Percentiles rank a stretch among this genome's conserved stretches.
Evolutionary conservation across 23 tunicate genomes (phyloP).

Genomic region (Styela clava): DNA sequence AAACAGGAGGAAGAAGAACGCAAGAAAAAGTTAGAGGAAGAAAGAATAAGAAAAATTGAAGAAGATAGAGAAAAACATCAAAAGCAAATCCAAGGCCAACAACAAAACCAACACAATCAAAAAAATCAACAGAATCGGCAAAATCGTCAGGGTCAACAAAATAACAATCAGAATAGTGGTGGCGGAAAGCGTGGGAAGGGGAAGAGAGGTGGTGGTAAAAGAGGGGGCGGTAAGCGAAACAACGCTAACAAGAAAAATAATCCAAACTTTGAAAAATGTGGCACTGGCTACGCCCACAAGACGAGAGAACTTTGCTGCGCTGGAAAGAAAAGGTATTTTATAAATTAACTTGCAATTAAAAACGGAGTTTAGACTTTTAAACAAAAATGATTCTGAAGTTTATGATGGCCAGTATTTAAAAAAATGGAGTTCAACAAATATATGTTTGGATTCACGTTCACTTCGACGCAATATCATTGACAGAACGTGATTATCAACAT

Average conservation of each 20-base stretch:
- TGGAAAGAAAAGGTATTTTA: constrained; percentile 14
- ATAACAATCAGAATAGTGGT: neutral
- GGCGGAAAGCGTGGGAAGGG: neutral
- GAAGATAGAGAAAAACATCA: neutral
- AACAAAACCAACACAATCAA: neutral
- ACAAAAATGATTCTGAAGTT: no score
- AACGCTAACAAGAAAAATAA: neutral
- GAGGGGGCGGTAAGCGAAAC: neutral
- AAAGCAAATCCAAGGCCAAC: neutral
- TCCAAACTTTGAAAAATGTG: constrained; percentile 8
- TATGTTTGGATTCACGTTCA: no score
- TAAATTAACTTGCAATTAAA: no score
- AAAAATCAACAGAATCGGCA: neutral
- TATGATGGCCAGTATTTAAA: no score
- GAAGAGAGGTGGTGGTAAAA: neutral
- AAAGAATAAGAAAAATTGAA: constrained; percentile 12
- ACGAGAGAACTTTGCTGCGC: constrained; percentile 10
- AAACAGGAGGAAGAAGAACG: neutral
- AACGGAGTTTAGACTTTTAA: no score
- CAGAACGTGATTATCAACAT: no score
- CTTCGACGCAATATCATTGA: no score
- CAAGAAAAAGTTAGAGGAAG: neutral
- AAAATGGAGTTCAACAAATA: no score
- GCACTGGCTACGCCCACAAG: constrained; percentile 13
- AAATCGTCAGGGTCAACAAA: neutral